Base-by-base conservation (phyloP, 2,888 invertebrate species). In the Chaetoderma sp. region DNA sequence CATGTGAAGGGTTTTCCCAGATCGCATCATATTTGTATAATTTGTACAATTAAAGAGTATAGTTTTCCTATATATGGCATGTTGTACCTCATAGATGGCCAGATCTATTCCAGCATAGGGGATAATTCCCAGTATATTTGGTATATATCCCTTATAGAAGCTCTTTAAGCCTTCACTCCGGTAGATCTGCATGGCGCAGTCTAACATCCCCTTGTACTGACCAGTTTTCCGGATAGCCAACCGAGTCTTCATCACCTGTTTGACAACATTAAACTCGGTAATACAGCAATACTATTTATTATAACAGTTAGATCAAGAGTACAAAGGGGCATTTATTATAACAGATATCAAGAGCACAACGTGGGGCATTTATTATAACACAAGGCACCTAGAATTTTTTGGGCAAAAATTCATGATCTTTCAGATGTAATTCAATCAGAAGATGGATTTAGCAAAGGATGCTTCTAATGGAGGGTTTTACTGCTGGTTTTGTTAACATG, bases 21-120 rank as follows among this genome's bases (percentile, higher is more conserved):
- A n/a, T n/a, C n/a, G n/a, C 10, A 36, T 36, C n/a, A 13, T 36
- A 36, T 36, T 36, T 36, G 10, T 36, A 13, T 36, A 10, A 36
- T 36, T 36, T 36, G 10, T n/a, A 36, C 18, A 45, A 45, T 6
- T 6, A 45, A 10, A 18, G 8, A 23, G 47, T n/a, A 10, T 8
- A 23, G 6, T 18, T 6, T 45, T n/a, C 18, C 8, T 23, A 45
- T 10, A 6, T 10, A 23, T 45, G 21, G 21, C 1, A 25, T 16
- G 21, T 4, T 60, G 57, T 45, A 77, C 90, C 87, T 98, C 98
- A 86, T 98, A 98, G 47, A 98, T 93, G 58, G 97, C 96, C 81
- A 98, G 89, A 88, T 98, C 98, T 75, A 98, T 98, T 70, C 98
- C 98, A 45, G 98, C 98, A 86, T 98, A 98, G 27, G 98, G 98